These are phyloP conservation scores for Pteria penguin DNA, from an alignment of 2,888 invertebrate genomes.

Conservation along the genomic window DNA sequence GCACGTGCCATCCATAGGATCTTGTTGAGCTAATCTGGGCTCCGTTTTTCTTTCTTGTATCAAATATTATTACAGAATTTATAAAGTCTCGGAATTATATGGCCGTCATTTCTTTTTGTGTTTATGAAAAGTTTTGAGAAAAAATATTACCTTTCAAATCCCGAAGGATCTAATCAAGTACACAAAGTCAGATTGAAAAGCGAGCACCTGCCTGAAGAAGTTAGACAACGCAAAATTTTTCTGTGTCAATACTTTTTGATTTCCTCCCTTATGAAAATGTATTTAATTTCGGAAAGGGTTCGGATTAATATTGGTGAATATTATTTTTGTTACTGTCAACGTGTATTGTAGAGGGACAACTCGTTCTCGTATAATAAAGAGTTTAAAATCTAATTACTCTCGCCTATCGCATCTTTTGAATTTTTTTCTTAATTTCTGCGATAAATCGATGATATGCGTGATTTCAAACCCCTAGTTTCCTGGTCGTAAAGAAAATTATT, in stretches of 20 bases:
- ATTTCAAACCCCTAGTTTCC: slow-evolving; percentile 17
- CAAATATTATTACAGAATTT: slow-evolving; percentile 30
- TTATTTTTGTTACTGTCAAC: slow-evolving; percentile 15
- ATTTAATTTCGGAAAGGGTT: slow-evolving; percentile 13
- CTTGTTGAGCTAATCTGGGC: slow-evolving; percentile 16
- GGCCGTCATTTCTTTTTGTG: slow-evolving; percentile 13
- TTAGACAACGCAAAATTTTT: slow-evolving; percentile 13
- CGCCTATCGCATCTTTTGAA: slow-evolving; percentile 16
- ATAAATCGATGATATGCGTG: slow-evolving; percentile 26
- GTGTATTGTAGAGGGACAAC: not conserved
- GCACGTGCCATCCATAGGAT: slow-evolving; percentile 20
- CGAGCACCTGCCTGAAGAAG: slow-evolving; percentile 12
- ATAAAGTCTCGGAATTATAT: slow-evolving; percentile 20
- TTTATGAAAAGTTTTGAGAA: slow-evolving; percentile 1
- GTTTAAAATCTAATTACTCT: slow-evolving; percentile 31
- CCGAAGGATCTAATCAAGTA: slow-evolving; percentile 18
- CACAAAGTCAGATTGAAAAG: not conserved
- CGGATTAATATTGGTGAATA: not conserved
- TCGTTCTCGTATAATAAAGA: slow-evolving; percentile 2
- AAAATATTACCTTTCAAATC: slow-evolving; percentile 20
- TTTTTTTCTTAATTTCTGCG: slow-evolving; percentile 13
- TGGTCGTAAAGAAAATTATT: slow-evolving; percentile 7
- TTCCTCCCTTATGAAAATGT: slow-evolving; percentile 28
- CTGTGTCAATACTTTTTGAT: slow-evolving; percentile 17
- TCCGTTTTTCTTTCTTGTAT: slow-evolving; percentile 18